Conservation (phyloP, 2,797 vertebrate genomes). For the Knipowitschia caucasica region DNA sequence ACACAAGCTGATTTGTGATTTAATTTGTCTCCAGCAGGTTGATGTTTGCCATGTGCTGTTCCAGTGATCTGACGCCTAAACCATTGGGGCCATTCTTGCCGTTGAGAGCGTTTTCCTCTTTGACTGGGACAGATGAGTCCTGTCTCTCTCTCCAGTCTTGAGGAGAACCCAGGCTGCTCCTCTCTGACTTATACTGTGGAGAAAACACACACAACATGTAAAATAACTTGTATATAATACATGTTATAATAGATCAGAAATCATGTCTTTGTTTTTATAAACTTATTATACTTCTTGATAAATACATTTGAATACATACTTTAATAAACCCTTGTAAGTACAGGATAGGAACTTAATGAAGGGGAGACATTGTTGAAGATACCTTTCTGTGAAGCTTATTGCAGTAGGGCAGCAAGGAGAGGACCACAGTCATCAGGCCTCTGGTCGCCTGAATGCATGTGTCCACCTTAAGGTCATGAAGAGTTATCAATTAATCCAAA, state of each 20-base stretch:
- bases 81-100: slow-evolving; percentile 76
- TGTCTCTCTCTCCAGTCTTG: slow-evolving; percentile 82
- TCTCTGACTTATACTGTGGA: slow-evolving; percentile 77
- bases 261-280: no score
- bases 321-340: no score
- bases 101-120: slow-evolving; percentile 70
- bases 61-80: slow-evolving; percentile 80
- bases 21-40: slow-evolving; percentile 88
- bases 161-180: slow-evolving; percentile 77
- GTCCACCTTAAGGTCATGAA: slow-evolving; percentile 83
- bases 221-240: background rate
- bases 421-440: slow-evolving; percentile 79
- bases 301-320: no score
- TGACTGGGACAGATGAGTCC: slow-evolving; percentile 70
- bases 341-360: no score
- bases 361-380: no score
- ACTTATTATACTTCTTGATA: no score
- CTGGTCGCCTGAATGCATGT: slow-evolving; percentile 87
- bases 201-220: background rate
- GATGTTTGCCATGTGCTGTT: slow-evolving; percentile 82
- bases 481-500: background rate
- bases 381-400: slow-evolving; percentile 87
- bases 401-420: slow-evolving; percentile 84
- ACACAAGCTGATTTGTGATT: slow-evolving; percentile 25
- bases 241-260: no score